These are phyloP conservation scores for Chrysomela aeneicollis DNA, from an alignment of 2,888 invertebrate genomes.

Conservation along the genomic window DNA sequence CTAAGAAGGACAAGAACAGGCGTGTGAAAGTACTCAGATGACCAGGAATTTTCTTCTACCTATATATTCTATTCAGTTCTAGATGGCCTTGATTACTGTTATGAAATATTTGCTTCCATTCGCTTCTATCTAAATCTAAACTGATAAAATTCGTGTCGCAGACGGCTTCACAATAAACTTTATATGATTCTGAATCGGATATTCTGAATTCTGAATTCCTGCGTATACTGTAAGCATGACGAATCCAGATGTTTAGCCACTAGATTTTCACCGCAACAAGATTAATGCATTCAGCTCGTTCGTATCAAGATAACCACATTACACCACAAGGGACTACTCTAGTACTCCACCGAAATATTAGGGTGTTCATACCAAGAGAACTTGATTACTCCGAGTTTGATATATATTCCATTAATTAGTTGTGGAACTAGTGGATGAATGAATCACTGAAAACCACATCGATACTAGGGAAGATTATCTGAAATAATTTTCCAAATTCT, in stretches of 20 bases:
- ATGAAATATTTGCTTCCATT: too few relatives aligned
- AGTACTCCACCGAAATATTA: conserved; percentile 29
- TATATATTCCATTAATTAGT: background rate
- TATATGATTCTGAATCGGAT: background rate
- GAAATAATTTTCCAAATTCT: too few relatives aligned
- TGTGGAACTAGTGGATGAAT: background rate
- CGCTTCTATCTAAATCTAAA: too few relatives aligned
- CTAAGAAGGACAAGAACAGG: too few relatives aligned
- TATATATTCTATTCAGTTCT: too few relatives aligned
- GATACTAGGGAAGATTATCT: background rate
- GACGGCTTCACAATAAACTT: background rate
- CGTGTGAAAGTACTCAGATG: too few relatives aligned
- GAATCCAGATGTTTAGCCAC: conserved; percentile 44
- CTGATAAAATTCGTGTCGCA: background rate
- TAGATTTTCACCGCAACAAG: conserved; percentile 40
- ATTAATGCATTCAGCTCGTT: conserved; percentile 38
- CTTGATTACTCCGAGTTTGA: background rate
- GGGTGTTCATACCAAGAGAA: conserved; percentile 25
- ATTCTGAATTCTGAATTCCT: conserved; percentile 28
- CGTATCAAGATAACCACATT: conserved; percentile 39
- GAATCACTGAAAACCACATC: background rate
- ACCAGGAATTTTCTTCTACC: too few relatives aligned
- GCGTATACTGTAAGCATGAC: conserved; percentile 38
- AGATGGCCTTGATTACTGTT: too few relatives aligned
- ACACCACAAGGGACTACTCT: conserved; percentile 26